These are phyloP conservation scores for Frieseomelitta varia DNA, from an alignment of 1,140 invertebrate species.

Conservation along the genomic window DNA sequence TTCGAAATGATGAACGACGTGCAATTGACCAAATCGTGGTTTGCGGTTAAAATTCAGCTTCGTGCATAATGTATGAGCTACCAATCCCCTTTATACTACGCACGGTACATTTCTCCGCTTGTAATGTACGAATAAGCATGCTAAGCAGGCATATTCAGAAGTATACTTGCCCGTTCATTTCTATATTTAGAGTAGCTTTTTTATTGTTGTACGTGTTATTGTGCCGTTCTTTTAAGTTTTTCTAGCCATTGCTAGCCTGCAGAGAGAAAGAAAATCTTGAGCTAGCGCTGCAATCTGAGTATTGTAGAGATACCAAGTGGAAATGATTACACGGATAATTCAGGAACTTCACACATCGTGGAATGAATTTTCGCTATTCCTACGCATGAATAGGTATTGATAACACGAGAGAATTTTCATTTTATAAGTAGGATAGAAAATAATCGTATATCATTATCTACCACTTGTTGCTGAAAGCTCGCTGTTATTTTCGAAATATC, in stretches of 20 bases:
- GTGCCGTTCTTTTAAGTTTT: background rate
- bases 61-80: constrained; percentile 34
- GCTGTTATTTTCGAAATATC: constrained; percentile 18
- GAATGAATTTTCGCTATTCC: background rate
- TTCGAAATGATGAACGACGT: background rate
- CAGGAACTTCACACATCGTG: background rate
- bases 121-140: background rate
- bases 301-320: background rate
- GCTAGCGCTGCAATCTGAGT: background rate
- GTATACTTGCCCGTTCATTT: constrained; percentile 67
- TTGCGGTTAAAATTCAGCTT: constrained; percentile 20
- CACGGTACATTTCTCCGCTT: background rate
- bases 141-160: constrained; percentile 37
- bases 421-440: background rate
- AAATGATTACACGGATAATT: background rate
- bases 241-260: background rate
- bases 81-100: background rate
- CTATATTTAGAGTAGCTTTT: constrained; percentile 75
- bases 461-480: constrained; percentile 51
- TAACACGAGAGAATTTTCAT: background rate
- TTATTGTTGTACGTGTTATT: constrained; percentile 62
- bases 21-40: background rate
- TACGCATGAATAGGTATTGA: background rate
- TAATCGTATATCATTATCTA: constrained; percentile 1
- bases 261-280: background rate